These are phyloP conservation scores for Urocyon cinereoargenteus DNA, from an alignment of 2,797 vertebrate species.

Conservation along the genomic window DNA sequence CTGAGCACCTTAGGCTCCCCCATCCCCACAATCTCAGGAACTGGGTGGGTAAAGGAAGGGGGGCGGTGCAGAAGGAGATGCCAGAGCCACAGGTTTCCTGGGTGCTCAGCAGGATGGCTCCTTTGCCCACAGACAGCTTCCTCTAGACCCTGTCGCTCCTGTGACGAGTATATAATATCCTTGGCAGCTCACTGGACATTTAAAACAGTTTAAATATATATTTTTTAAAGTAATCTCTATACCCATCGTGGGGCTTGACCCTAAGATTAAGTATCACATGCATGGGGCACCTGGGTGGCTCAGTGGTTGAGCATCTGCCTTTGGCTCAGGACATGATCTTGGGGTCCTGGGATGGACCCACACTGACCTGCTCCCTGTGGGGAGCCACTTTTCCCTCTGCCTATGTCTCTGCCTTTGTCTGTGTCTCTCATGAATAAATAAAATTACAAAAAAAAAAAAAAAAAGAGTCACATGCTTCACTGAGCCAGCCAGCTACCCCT, in stretches of 20 bases:
- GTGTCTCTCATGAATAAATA: too few relatives aligned
- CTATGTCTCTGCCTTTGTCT: too few relatives aligned
- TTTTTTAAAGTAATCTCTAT: neutral
- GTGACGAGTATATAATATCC: neutral
- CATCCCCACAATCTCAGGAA: neutral
- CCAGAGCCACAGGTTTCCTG: neutral
- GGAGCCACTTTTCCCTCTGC: too few relatives aligned
- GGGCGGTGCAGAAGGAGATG: neutral
- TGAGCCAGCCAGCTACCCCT: neutral
- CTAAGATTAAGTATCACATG: neutral
- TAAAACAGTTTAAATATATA: neutral
- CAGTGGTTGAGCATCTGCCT: too few relatives aligned
- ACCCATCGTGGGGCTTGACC: neutral
- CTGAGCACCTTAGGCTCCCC: neutral
- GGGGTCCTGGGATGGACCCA: too few relatives aligned
- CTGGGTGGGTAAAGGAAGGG: fast-evolving
- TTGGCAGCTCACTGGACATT: neutral
- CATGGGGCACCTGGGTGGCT: too few relatives aligned
- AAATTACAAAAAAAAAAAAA: too few relatives aligned
- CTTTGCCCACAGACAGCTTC: neutral
- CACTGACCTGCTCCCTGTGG: too few relatives aligned
- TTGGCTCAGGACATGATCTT: too few relatives aligned
- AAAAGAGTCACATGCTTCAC: neutral
- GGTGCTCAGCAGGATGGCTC: neutral
- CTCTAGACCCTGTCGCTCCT: neutral